Percentiles rank a stretch among this genome's conserved stretches.
Evolutionary conservation across 2,797 vertebrate species (phyloP).

Genomic region (Aselliscus stoliczkanus): DNA sequence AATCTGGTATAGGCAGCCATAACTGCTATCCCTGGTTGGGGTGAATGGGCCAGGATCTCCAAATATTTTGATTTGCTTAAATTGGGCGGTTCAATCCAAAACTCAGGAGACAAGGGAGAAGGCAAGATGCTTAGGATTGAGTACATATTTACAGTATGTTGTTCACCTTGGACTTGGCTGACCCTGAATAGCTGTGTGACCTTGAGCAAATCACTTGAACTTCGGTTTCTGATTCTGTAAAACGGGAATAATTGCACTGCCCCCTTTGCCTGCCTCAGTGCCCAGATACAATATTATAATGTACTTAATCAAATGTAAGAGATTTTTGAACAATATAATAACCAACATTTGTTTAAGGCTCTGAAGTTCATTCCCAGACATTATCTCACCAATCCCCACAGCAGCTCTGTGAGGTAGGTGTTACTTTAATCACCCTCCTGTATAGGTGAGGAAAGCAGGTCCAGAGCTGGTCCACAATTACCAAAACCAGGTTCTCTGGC

Average conservation of each 20-base stretch:
- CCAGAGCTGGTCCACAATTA: constrained; percentile 21
- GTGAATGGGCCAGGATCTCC: background rate
- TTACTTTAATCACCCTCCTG: constrained; percentile 31
- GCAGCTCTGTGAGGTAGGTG: constrained; percentile 52
- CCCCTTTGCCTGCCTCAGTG: background rate
- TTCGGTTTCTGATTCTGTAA: constrained; percentile 16
- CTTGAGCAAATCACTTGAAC: constrained; percentile 44
- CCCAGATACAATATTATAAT: background rate
- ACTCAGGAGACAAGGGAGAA: background rate
- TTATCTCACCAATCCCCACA: constrained; percentile 56
- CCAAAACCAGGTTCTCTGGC: background rate
- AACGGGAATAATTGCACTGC: constrained; percentile 7
- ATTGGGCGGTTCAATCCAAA: background rate
- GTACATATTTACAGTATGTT: background rate
- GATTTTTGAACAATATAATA: constrained; percentile 49
- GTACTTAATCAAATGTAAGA: constrained; percentile 33
- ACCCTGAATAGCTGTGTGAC: constrained; percentile 27
- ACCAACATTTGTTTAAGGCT: constrained; percentile 31
- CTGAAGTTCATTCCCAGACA: constrained; percentile 53
- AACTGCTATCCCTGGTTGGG: background rate
- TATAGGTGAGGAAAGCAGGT: constrained; percentile 31
- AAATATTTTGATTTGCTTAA: background rate
- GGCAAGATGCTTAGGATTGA: background rate
- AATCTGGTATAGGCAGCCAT: background rate
- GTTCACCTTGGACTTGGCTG: constrained; percentile 25